phyloP scores from a whole-genome alignment of 2,797 vertebrate genomes.

The Megalops cyprinoides region DNA sequence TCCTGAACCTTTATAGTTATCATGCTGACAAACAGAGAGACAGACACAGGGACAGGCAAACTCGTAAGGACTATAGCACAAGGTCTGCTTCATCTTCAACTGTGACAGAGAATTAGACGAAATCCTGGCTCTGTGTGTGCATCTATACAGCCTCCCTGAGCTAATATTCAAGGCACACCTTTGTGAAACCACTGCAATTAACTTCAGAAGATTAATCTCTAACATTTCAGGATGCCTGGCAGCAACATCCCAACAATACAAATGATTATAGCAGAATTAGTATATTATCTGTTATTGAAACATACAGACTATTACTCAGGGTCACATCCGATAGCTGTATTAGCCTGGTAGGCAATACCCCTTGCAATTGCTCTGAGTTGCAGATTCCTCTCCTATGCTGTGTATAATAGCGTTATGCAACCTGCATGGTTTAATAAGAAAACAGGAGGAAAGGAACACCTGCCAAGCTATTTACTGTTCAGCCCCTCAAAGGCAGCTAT shows the following conservation, averaged over 20 bases:
- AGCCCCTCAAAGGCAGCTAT: neutral
- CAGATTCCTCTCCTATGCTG: neutral
- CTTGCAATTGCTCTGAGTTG: conserved; percentile 8
- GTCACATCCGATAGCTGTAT: conserved; percentile 5
- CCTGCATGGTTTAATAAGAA: neutral
- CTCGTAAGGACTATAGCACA: no score
- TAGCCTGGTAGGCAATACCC: neutral
- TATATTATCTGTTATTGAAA: conserved; percentile 35
- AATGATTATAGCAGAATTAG: conserved; percentile 28
- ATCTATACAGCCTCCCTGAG: neutral
- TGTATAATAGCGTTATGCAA: neutral
- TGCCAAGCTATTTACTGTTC: conserved; percentile 12
- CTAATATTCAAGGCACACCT: conserved; percentile 31
- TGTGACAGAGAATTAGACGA: neutral
- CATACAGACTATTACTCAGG: conserved; percentile 27
- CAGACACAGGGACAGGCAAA: neutral
- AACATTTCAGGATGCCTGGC: conserved; percentile 24
- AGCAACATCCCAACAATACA: conserved; percentile 23
- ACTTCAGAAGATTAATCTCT: conserved; percentile 36
- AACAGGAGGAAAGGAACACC: neutral
- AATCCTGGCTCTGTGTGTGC: neutral
- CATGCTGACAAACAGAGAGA: neutral
- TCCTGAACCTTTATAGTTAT: neutral
- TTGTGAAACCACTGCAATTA: conserved; percentile 36
- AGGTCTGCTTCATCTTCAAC: no score